These are phyloP conservation scores for Endotricha flammealis DNA, from an alignment of 2,888 invertebrate genomes.

Conservation along the genomic window DNA sequence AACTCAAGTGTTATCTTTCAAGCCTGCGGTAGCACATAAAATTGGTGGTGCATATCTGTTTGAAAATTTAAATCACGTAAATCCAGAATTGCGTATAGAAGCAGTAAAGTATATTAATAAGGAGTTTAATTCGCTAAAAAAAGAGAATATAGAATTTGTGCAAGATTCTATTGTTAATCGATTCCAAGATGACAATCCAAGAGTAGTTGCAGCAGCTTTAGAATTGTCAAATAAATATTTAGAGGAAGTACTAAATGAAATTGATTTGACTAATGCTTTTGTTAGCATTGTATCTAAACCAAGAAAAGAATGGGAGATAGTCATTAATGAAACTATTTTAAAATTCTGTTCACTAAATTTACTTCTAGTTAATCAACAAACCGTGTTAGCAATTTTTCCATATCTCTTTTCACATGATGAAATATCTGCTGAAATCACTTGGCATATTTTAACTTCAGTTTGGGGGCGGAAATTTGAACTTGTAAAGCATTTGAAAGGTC, in stretches of 20 bases:
- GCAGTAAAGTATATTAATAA: conserved; percentile 82
- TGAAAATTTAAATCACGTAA: conserved; percentile 85
- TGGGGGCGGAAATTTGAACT: conserved; percentile 56
- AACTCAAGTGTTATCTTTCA: conserved; percentile 69
- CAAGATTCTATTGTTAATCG: conserved; percentile 81
- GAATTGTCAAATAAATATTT: conserved; percentile 54
- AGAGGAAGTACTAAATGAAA: conserved; percentile 58
- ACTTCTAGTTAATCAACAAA: conserved; percentile 72
- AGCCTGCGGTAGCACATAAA: conserved; percentile 74
- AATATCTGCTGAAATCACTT: conserved; percentile 41
- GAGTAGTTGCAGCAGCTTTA: conserved; percentile 79
- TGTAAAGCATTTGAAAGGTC: conserved; percentile 28
- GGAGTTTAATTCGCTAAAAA: conserved; percentile 65
- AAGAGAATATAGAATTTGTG: conserved; percentile 78
- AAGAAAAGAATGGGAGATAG: conserved; percentile 53
- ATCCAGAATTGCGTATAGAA: conserved; percentile 79
- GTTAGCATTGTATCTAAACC: conserved; percentile 69
- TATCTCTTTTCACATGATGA: conserved; percentile 77
- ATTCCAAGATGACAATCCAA: conserved; percentile 81
- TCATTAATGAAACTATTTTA: conserved; percentile 55
- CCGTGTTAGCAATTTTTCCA: conserved; percentile 79
- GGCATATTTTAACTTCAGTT: conserved; percentile 49
- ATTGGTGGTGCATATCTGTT: conserved; percentile 77
- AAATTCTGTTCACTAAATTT: conserved; percentile 65
- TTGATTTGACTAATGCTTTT: conserved; percentile 64